Evolutionary conservation across 2,888 invertebrate species (phyloP), one percentile per base, ranked within the genome.

Genomic region (Teleiodes luculella): DNA sequence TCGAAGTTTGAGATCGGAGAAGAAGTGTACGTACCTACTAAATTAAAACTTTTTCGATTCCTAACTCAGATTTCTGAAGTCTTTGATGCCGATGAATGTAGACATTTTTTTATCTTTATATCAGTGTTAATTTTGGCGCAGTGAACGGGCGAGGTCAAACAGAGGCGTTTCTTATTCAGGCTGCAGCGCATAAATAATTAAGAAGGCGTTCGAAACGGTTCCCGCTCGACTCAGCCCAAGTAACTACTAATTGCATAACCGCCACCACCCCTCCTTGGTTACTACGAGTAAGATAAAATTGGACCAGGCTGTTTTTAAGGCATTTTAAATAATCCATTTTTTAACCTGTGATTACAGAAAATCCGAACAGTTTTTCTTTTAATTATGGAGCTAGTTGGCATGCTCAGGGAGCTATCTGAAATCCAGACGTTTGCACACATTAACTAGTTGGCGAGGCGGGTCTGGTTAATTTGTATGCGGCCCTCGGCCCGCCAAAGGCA

Each of bases 141-240:
- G 68, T 69, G 73, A 71, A 18, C 10, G 11, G 70, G 69, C 68
- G 63, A 65, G 14, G 28, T 10, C 16, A 39, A 11, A 28, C 20
- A 28, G 28, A 24, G 14, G 70, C 71, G 76, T 78, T 83, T 71
- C 74, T 78, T 77, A 78, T 78, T 79, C 79, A 76, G 80, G 71
- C 78, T 83, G 81, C 80, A 81, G 80, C 73, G 78, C 75, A 80
- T 83, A 82, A 81, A 83, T 81, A 83, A 84, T 84, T 84, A 82
- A 83, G 76, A 68, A 78, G 79, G 71, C 76, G 76, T 81, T 82
- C 78, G 74, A 78, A 73, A 76, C 74, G 75, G 75, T 10, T 74
- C 64, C 64, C 72, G 49, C 63, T 61, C 65, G 68, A 61, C 67
- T 70, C 62, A 65, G 68, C 68, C 70, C 70, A 69, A 74, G 68